Percentiles rank a stretch among this genome's conserved stretches.
Conservation (phyloP, 2,797 vertebrate species). For the Hephaestus fuliginosus region DNA sequence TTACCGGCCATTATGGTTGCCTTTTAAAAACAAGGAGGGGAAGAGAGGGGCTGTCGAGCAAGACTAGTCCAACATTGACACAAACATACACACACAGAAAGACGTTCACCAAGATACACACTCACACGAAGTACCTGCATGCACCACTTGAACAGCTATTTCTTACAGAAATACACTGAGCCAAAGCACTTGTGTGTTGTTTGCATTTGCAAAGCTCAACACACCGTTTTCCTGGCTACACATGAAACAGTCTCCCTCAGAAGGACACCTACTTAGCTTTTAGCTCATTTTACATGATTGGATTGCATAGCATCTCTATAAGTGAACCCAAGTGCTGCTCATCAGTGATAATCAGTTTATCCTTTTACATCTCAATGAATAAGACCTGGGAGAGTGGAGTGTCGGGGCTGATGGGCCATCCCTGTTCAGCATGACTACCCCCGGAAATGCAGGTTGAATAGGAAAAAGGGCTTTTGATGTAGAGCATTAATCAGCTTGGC, state of each 20-base stretch:
- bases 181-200: neutral
- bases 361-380: slow-evolving; percentile 67
- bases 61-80: slow-evolving; percentile 74
- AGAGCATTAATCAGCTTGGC: slow-evolving; percentile 92
- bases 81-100: slow-evolving; percentile 54
- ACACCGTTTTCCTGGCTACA: slow-evolving; percentile 2
- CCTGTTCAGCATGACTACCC: slow-evolving; percentile 71
- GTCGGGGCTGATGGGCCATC: slow-evolving; percentile 56
- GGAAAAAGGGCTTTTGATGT: slow-evolving; percentile 72
- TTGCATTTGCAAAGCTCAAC: neutral
- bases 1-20: slow-evolving; percentile 93
- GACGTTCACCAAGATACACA: slow-evolving; percentile 12
- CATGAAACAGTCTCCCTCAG: slow-evolving; percentile 33
- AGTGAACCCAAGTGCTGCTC: slow-evolving; percentile 52
- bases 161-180: neutral
- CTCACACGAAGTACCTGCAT: slow-evolving; percentile 32
- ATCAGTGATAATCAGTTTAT: slow-evolving; percentile 75
- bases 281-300: slow-evolving; percentile 92
- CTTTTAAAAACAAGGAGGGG: slow-evolving; percentile 89
- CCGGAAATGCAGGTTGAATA: slow-evolving; percentile 73
- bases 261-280: slow-evolving; percentile 83
- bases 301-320: slow-evolving; percentile 72
- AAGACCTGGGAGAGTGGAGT: slow-evolving; percentile 28
- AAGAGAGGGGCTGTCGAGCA: slow-evolving; percentile 77
- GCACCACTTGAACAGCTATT: neutral